A percentile compares a stretch with the other conserved stretches of the same genome.
Evolutionary conservation across 2,888 invertebrate species (phyloP).

Genomic region (Mermis nigrescens): DNA sequence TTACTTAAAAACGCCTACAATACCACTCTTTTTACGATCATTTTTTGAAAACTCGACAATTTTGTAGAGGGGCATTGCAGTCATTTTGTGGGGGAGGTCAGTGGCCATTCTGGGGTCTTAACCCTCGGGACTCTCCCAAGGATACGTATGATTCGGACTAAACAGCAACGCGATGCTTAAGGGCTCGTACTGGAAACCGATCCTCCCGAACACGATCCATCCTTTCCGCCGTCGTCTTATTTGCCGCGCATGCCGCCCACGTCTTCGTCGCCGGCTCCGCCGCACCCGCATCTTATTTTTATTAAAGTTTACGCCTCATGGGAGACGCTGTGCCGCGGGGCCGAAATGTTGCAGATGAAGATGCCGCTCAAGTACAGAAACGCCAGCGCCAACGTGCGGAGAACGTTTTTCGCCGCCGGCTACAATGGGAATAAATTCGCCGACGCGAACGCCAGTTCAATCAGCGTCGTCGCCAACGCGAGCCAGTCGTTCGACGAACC

Average conservation of each 20-base stretch:
- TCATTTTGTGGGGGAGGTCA: no score
- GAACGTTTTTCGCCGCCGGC: no score
- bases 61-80: no score
- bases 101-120: no score
- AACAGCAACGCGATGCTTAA: no score
- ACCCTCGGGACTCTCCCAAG: no score
- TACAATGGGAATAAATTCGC: no score
- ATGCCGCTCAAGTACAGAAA: constrained; percentile 5
- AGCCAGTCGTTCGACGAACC: neutral
- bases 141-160: no score
- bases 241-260: neutral
- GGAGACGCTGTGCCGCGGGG: constrained; percentile 6
- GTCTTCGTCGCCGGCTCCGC: neutral
- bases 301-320: constrained; percentile 10
- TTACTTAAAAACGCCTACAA: no score
- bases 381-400: neutral
- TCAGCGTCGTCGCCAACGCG: neutral
- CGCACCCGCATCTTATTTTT: neutral
- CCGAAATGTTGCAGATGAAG: constrained; percentile 10
- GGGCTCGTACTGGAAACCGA: neutral
- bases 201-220: neutral
- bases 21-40: no score
- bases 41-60: no score
- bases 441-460: neutral
- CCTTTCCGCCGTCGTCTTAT: neutral